phyloP scores from a whole-genome alignment of 2,113 vertebrate species.

The Burhinus bistriatus region DNA sequence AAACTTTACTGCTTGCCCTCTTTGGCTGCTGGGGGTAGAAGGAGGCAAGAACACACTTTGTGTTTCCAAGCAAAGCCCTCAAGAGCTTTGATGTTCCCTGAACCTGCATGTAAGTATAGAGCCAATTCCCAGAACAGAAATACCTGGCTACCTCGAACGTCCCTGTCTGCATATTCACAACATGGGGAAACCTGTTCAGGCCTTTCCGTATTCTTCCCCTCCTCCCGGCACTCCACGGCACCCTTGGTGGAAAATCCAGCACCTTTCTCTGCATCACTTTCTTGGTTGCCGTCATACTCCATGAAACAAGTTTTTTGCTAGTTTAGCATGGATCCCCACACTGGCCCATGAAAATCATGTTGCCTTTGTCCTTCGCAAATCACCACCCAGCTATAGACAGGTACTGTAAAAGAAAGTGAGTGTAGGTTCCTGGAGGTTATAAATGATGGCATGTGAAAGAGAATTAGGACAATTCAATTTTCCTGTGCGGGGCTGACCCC shows the following conservation, averaged over 20 bases:
- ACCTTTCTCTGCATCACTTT: background rate
- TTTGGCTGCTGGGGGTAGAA: background rate
- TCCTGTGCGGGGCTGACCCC: background rate
- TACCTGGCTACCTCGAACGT: background rate
- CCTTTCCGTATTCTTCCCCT: background rate
- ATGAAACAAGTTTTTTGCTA: background rate
- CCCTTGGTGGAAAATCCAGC: background rate
- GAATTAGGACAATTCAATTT: conserved; percentile 24
- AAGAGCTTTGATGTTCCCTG: background rate
- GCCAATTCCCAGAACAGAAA: background rate
- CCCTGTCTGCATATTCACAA: background rate
- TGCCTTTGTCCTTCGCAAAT: conserved; percentile 19
- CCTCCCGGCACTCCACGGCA: background rate
- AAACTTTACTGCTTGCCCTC: background rate
- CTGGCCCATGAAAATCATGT: background rate
- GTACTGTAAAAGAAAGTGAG: background rate
- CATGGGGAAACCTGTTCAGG: background rate
- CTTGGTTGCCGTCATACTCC: background rate
- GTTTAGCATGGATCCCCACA: background rate
- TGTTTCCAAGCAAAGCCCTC: background rate
- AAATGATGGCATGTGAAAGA: conserved; percentile 35
- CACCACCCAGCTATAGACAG: background rate
- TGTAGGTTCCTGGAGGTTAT: conserved; percentile 1
- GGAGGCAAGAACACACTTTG: background rate
- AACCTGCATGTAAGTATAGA: background rate